Evolutionary conservation across 2,113 vertebrate genomes (phyloP), one percentile per base, ranked within the genome.

Genomic region (Melospiza melodia): DNA sequence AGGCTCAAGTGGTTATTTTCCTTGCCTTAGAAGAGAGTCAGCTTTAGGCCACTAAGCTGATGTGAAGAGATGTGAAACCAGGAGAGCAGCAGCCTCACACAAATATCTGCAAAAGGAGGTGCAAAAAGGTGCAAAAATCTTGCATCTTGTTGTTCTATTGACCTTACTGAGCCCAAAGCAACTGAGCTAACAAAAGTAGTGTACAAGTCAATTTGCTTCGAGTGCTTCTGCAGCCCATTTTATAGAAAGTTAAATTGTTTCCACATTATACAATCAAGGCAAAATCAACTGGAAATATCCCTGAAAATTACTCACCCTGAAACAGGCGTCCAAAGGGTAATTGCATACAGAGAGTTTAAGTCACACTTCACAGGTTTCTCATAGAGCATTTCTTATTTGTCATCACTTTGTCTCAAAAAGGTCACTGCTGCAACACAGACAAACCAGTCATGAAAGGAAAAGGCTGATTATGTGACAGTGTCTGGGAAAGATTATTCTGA

Each of bases 221-320:
- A 67, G 23, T 43, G 22, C 54, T 76, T 80, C 30, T 84, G 51
- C 48, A 35, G 12, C 27, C 23, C 35, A 77, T 89, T 37, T 20
- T 80, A 43, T 39, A 61, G 23, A 20, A 57, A 83, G n/a, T 66
- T 90, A 69, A 27, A 43, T 76, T 90, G 51, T 58, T 85, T 92
- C 25, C 25, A 44, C 15, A 41, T 91, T 39, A 12, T 73, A 62
- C 63, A 69, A 27, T 62, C 37, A 68, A 69, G 27, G 72, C 13
- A 67, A 83, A 88, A 85, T 41, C 76, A 93, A 46, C 18, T 5
- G 46, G 54, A 88, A 92, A 43, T 91, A 61, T 48, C 57, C n/a
- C 65, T 84, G 80, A 84, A 96, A 78, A 81, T 72, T 81, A 82
- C 41, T 91, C 54, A 65, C 37, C 28, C n/a, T 73, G 87, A 91